Evolutionary conservation across 1,140 invertebrate genomes (phyloP).

Genomic region (Acromyrmex echinatior): DNA sequence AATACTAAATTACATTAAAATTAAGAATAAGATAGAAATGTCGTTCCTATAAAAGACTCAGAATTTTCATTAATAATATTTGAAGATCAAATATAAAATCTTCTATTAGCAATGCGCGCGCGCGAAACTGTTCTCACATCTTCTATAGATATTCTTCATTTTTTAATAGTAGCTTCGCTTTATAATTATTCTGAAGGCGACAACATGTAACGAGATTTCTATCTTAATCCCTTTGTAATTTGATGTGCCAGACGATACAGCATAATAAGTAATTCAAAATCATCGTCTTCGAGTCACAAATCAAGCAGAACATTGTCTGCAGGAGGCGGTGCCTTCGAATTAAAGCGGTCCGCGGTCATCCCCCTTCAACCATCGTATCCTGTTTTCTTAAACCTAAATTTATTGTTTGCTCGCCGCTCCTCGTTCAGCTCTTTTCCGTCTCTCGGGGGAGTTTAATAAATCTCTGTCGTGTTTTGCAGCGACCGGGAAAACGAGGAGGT

Average conservation of each 20-base stretch:
- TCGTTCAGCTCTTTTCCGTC: slow-evolving; percentile 52
- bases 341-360: slow-evolving; percentile 56
- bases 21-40: neutral
- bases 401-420: slow-evolving; percentile 76
- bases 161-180: slow-evolving; percentile 19
- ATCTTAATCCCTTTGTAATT: slow-evolving; percentile 37
- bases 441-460: slow-evolving; percentile 72
- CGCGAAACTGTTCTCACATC: neutral
- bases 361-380: slow-evolving; percentile 50
- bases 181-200: slow-evolving; percentile 7
- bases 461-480: slow-evolving; percentile 71
- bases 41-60: neutral
- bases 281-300: slow-evolving; percentile 73
- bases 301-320: slow-evolving; percentile 71
- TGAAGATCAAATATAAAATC: neutral
- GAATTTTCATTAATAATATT: neutral
- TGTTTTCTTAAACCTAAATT: slow-evolving; percentile 81
- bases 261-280: slow-evolving; percentile 73
- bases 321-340: slow-evolving; percentile 61
- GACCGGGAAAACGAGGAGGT: slow-evolving; percentile 70
- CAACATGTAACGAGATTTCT: slow-evolving; percentile 25
- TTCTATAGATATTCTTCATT: neutral
- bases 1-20: neutral
- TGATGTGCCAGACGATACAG: slow-evolving; percentile 43
- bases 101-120: no score